Base-by-base conservation (phyloP, 1,140 invertebrate genomes). In the Oryzaephilus surinamensis region DNA sequence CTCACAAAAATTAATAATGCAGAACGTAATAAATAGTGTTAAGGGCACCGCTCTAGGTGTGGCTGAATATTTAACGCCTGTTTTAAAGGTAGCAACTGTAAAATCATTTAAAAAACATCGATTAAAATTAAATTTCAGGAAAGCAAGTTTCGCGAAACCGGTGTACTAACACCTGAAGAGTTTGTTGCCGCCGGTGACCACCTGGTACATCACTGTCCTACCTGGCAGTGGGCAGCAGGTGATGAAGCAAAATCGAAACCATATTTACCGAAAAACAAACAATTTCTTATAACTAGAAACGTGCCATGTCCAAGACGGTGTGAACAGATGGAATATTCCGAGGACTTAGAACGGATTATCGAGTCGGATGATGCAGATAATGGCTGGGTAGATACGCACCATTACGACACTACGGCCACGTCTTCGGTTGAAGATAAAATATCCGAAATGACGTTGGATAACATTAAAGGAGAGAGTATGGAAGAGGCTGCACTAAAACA, bases 321-420 rank as follows among this genome's bases (percentile, higher is more conserved):
- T 43, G 58, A 61, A 37, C 61, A 63, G 77, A 93, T 94, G 70
- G 87, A 92, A 61, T 93, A 92, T 61, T 81, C 82, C 49, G 81
- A 84, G 45, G 84, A 89, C 24, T 77, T 89, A 60, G 88, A 93
- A 52, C 79, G 84, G 57, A 77, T 90, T 23, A 89, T 97, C 56
- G 90, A 95, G 63, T 79, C 79, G 32, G 85, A 89, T 55, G 92
- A 93, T 64, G 78, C 76, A 20, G 90, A 84, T 53, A 90, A 88
- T 39, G 95, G 95, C 19, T 99, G 97, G 97, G 93, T 99, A 2
- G 97, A 99, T 61, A 99, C 96, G 11, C 95, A 99, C 69, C 92
- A 95, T 64, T 88, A 79, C 58, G 79, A 82, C 46, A 41, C 47
- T n/a, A n/a, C 17, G 60, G 61, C 34, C 44, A 49, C 10, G 63